These are phyloP conservation scores for Umimayanthus kanabou DNA, from an alignment of 92 coral and sea anemone genomes.

Conservation along the genomic window DNA sequence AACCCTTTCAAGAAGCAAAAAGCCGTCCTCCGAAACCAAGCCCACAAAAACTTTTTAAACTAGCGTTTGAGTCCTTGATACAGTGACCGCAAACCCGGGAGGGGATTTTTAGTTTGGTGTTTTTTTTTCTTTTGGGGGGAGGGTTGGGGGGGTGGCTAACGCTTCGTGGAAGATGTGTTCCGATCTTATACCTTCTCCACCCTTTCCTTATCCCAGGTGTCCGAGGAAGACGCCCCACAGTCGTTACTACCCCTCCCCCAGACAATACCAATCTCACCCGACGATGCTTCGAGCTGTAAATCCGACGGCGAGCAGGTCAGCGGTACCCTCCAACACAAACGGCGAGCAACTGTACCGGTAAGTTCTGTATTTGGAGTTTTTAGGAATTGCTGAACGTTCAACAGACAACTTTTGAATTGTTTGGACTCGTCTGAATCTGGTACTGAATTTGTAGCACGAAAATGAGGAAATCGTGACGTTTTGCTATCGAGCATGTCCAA, in stretches of 20 bases:
- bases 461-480: neutral
- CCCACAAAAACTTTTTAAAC: no score
- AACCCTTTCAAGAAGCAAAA: no score
- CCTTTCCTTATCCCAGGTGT: conserved; percentile 21
- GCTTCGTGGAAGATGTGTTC: neutral
- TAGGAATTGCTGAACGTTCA: no score
- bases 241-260: conserved; percentile 88
- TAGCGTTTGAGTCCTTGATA: no score
- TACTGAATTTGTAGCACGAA: neutral
- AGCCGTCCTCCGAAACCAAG: no score
- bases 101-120: no score
- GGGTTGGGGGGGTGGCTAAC: no score
- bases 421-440: neutral
- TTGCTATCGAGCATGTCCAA: no score
- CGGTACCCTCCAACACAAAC: neutral
- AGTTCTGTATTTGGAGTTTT: neutral
- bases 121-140: no score
- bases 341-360: conserved; percentile 73
- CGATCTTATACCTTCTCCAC: neutral
- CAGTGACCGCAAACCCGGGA: no score
- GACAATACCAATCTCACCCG: conserved; percentile 90
- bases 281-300: conserved; percentile 67
- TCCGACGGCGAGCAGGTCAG: conserved; percentile 46
- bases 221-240: conserved; percentile 95
- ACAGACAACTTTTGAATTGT: no score